A percentile compares a stretch with the other conserved stretches of the same genome.
Conservation (phyloP, 2,797 vertebrate genomes). For the Eulemur rubriventer region DNA sequence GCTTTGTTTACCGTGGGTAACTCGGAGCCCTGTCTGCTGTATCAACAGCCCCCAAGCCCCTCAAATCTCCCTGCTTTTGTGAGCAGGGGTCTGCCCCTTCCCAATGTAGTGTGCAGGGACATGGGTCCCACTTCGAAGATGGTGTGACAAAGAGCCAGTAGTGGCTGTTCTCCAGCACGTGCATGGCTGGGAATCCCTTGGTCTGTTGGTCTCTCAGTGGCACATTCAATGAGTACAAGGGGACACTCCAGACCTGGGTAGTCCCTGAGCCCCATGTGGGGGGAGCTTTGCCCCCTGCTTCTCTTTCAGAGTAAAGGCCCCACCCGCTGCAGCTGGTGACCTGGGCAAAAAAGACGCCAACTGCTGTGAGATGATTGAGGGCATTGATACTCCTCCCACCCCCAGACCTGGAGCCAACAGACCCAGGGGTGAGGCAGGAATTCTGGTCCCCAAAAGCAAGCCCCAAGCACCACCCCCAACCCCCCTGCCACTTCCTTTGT, state of each 20-base stretch:
- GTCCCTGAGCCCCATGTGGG: neutral
- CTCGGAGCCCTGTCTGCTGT: conserved; percentile 56
- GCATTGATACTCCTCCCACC: neutral
- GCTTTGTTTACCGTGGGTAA: conserved; percentile 70
- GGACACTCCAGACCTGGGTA: neutral
- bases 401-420: neutral
- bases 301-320: neutral
- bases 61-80: neutral
- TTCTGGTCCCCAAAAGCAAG: conserved; percentile 22
- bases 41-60: neutral
- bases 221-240: neutral
- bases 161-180: neutral
- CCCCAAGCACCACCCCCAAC: neutral
- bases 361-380: neutral
- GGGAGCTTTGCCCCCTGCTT: neutral
- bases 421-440: neutral
- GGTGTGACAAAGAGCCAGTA: neutral
- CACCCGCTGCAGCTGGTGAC: neutral
- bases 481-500: conserved; percentile 62
- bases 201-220: neutral
- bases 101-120: neutral
- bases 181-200: accelerated
- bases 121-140: neutral
- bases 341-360: neutral
- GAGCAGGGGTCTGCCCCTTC: neutral